Evolutionary conservation across 2,888 invertebrate genomes (phyloP), one percentile per base, ranked within the genome.

Genomic region (Brachynemurus nebulosus): DNA sequence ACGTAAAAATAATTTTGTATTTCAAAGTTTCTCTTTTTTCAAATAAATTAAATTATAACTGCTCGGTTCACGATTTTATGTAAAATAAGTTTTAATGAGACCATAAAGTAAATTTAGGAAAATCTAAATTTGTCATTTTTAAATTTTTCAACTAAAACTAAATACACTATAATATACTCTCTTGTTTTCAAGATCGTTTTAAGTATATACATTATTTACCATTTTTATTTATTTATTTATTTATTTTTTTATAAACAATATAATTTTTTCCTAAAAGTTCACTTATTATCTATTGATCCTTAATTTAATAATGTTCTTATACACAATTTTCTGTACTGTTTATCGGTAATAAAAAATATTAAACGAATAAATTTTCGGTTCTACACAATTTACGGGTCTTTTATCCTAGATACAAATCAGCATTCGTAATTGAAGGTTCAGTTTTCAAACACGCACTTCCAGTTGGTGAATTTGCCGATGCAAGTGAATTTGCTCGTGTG

Each of bases 391-490:
- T n/a, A n/a, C n/a, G n/a, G n/a, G n/a, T n/a, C 3, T 5, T 30
- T 42, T 34, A 42, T 17, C 52, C 53, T 46, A 65, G 53, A 47
- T 63, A 60, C 52, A 64, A 49, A 39, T 63, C 63, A 50, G 61
- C 60, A 48, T 55, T 57, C 51, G 53, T 55, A 49, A 60, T 61
- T 48, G 60, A 58, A 47, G 60, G 57, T 57, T 78, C 78, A 48
- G 72, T 69, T 59, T 78, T 78, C 48, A 76, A 70, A 61, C 78
- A 78, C 47, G 78, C 79, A 59, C 78, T 78, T 52, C 79, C 80
- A 50, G 78, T 79, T 33, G 80, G 80, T 34, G 80, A 80, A 36
- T 79, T 77, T 21, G 80, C 80, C 47, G 77, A 76, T 6, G 78
- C 78, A 45, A 79, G 66, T 19, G 78, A 79, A 58, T 78, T 80